A percentile compares a stretch with the other conserved stretches of the same genome.
These are phyloP conservation scores for Macrophya alboannulata DNA, from an alignment of 2,888 invertebrate species.

Conservation along the genomic window DNA sequence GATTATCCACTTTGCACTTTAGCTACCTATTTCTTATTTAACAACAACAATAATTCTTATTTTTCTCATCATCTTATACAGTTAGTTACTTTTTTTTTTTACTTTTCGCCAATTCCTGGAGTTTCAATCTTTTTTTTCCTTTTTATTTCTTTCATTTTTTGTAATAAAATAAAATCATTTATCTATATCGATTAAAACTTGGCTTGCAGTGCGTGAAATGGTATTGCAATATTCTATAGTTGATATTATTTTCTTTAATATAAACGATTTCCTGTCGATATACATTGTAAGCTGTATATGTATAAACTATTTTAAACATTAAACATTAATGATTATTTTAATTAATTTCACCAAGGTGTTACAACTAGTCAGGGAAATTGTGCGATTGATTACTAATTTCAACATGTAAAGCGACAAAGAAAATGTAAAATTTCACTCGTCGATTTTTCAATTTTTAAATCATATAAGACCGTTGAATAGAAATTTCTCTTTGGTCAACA, in stretches of 20 bases:
- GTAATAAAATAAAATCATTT: not conserved
- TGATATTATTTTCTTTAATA: constrained; percentile 37
- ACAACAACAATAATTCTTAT: not conserved
- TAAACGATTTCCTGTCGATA: constrained; percentile 51
- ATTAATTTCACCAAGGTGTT: constrained; percentile 63
- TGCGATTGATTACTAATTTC: constrained; percentile 22
- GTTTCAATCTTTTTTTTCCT: not conserved
- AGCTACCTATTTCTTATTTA: constrained; percentile 10
- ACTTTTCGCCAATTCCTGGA: not conserved
- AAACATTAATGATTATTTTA: constrained; percentile 68
- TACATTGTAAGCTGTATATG: not conserved
- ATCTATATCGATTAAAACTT: not conserved
- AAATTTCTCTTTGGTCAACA: constrained; percentile 1
- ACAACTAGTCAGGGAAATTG: constrained; percentile 59
- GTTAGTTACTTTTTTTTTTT: not conserved
- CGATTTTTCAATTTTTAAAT: not conserved
- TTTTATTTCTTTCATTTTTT: too few relatives aligned
- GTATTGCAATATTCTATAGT: constrained; percentile 13
- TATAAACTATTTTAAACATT: constrained; percentile 38
- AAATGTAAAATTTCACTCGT: not conserved
- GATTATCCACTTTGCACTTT: not conserved
- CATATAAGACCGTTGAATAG: not conserved
- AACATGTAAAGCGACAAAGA: not conserved
- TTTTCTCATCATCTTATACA: not conserved
- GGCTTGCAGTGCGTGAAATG: not conserved